phyloP scores from a whole-genome alignment of 2,888 invertebrate species.

The Cheilosia variabilis region DNA sequence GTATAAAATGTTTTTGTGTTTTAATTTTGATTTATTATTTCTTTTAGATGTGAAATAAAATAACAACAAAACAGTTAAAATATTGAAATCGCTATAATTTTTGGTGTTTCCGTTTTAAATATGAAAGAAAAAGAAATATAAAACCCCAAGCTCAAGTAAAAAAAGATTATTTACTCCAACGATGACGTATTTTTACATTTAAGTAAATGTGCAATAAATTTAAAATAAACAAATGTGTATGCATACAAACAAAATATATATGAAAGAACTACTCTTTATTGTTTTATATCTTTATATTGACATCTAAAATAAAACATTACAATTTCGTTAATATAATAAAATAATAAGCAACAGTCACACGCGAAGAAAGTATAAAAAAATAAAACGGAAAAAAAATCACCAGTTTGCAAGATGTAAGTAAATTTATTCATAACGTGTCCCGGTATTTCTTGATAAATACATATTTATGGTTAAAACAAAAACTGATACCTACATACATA shows the following conservation, averaged over 20 bases:
- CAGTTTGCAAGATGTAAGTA: constrained; percentile 14
- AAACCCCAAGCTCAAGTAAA: constrained; percentile 45
- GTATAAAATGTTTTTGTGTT: constrained; percentile 23
- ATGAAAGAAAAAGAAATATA: constrained; percentile 20
- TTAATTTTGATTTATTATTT: constrained; percentile 19
- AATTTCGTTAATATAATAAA: constrained; percentile 20
- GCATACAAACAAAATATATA: constrained; percentile 32
- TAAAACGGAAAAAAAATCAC: constrained; percentile 5
- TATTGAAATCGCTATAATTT: constrained; percentile 20
- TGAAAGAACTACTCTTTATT: constrained; percentile 45
- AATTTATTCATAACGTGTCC: constrained; percentile 41
- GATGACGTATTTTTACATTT: constrained; percentile 49
- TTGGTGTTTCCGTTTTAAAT: constrained; percentile 23
- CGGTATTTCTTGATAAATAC: constrained; percentile 28
- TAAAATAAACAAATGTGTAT: constrained; percentile 40
- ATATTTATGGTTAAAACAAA: constrained; percentile 22
- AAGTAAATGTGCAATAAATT: constrained; percentile 53
- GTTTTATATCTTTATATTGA: constrained; percentile 37
- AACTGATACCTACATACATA: constrained; percentile 49
- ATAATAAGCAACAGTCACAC: constrained; percentile 30
- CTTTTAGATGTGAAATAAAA: constrained; percentile 33
- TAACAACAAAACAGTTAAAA: constrained; percentile 25
- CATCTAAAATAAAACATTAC: constrained; percentile 22
- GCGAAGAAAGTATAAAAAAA: constrained; percentile 20
- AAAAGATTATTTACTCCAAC: constrained; percentile 46